Percentiles rank a stretch among this genome's conserved stretches.
These are phyloP conservation scores for Encarsia formosa DNA, from an alignment of 2,888 invertebrate species.

Conservation along the genomic window DNA sequence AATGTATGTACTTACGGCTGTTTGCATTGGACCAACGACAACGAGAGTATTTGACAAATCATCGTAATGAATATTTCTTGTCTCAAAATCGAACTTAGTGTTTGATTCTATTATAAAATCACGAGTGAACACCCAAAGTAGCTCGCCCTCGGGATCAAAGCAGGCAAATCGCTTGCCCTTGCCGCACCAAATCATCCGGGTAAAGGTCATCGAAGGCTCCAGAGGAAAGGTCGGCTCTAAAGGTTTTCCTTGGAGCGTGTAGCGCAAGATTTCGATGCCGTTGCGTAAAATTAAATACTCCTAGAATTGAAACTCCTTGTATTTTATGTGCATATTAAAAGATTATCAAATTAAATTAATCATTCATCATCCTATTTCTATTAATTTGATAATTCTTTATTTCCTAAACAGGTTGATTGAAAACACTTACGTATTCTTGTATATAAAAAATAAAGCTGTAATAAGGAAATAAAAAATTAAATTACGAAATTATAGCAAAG, in stretches of 20 bases:
- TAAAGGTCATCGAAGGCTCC: constrained; percentile 29
- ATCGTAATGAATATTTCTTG: constrained; percentile 29
- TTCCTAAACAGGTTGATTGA: no score
- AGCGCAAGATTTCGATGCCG: constrained; percentile 28
- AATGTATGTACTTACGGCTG: constrained; percentile 31
- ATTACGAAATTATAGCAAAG: no score
- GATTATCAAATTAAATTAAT: no score
- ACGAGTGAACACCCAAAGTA: constrained; percentile 31
- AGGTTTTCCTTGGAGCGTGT: constrained; percentile 33
- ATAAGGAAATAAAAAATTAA: no score
- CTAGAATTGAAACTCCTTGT: no score
- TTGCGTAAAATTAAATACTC: constrained; percentile 33
- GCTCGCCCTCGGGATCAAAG: constrained; percentile 29
- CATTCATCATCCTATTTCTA: no score
- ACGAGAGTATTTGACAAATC: constrained; percentile 27
- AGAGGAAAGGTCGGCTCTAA: constrained; percentile 30
- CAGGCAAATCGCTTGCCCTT: constrained; percentile 21
- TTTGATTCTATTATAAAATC: constrained; percentile 15
- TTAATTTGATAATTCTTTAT: no score
- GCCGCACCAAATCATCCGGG: constrained; percentile 33
- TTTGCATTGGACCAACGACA: constrained; percentile 29
- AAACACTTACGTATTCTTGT: no score
- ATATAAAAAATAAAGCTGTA: no score
- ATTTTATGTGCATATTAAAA: no score
- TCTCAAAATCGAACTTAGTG: constrained; percentile 31